Evolutionary conservation across 2,113 vertebrate species (phyloP), one percentile per base, ranked within the genome.

Genomic region (Notechis scutatus): DNA sequence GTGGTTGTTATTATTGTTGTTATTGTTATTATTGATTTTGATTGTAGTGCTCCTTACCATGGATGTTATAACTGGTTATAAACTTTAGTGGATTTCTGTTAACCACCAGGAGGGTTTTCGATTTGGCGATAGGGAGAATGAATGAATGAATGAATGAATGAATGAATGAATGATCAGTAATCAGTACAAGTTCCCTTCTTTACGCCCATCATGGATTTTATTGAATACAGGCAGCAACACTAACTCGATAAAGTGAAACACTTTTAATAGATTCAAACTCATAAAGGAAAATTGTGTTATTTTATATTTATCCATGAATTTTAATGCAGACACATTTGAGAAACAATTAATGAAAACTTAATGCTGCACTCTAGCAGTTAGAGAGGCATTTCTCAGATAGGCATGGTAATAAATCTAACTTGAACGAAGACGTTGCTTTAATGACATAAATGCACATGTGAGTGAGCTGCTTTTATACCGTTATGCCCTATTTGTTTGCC

Each of bases 401-500:
- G 45, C 88, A n/a, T 29, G 3, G 2, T 93, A n/a, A 81, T 93
- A 93, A 93, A n/a, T 94, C 7, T 92, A n/a, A 69, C 34, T 92
- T 12, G 34, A 1, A 91, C 55, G 3, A 4, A 95, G 20, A 92
- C 55, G 90, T 85, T 5, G 1, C 88, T 54, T 10, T 20, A 69
- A 61, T 94, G 74, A 59, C 26, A 15, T 61, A 87, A 95, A 89
- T 45, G 39, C 21, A 55, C 2, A 93, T 57, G 0, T 3, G 0
- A 6, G 39, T 89, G 90, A 39, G 7, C 3, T 59, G 7, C 92
- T 96, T 92, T 87, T 81, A 85, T 4, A 23, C 42, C 0, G 54
- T 1, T 89, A 20, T 87, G 69, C 26, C 88, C 92, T 18, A 86
- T 87, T 92, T 81, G 29, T 55, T 90, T 85, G 50, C 42, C n/a